Evolutionary conservation across 2,888 invertebrate species (phyloP).

Genomic region (Spilarctia lutea): DNA sequence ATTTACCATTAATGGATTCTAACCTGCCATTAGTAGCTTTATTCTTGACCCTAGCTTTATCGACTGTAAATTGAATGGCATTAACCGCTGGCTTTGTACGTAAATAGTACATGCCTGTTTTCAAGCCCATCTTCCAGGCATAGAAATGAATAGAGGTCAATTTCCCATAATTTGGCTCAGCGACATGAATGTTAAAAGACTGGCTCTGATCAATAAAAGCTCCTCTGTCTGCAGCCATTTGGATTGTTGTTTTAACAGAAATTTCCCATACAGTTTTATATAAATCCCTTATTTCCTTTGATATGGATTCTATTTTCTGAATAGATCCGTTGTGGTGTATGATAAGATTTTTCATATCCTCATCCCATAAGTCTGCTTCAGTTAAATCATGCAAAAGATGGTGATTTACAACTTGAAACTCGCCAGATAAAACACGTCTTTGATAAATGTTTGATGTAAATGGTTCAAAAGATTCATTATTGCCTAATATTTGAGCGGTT

Average conservation of each 20-base stretch:
- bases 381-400: constrained; percentile 97
- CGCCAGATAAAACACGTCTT: constrained; percentile 97
- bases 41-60: constrained; percentile 88
- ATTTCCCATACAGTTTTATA: constrained; percentile 99
- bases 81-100: constrained; percentile 98
- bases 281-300: constrained; percentile 93
- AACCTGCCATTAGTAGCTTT: constrained; percentile 62
- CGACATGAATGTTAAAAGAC: constrained; percentile 98
- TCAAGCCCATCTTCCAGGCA: constrained; percentile 98
- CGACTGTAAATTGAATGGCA: constrained; percentile 99
- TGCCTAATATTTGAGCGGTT: constrained; percentile 99
- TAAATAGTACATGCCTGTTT: constrained; percentile 99
- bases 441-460: constrained; percentile 99
- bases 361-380: constrained; percentile 96
- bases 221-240: constrained; percentile 99
- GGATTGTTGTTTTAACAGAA: constrained; percentile 95
- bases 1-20: constrained; percentile 60
- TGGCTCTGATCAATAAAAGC: constrained; percentile 99
- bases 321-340: constrained; percentile 97
- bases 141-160: constrained; percentile 99
- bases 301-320: constrained; percentile 94
- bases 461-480: constrained; percentile 99
- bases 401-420: constrained; percentile 98
- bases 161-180: constrained; percentile 96
- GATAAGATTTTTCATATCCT: constrained; percentile 97